Percentiles rank a stretch among this genome's conserved stretches.
Evolutionary conservation across 2,797 vertebrate genomes (phyloP).

Genomic region (Ctenosaura bakeri): DNA sequence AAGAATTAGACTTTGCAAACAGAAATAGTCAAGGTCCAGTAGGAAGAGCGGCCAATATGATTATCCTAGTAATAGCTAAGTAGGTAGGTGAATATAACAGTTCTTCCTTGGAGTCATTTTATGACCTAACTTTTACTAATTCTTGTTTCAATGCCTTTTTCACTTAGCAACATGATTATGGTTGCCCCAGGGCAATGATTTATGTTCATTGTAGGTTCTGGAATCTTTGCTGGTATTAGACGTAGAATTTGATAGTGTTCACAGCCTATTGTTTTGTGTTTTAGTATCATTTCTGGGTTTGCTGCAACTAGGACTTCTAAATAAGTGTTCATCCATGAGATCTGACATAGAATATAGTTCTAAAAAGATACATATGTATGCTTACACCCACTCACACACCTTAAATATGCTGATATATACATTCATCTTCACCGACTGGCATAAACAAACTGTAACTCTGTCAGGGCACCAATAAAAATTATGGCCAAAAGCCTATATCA

Average conservation of each 20-base stretch:
- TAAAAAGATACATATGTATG: not conserved
- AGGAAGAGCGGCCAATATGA: not conserved
- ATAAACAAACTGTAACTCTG: not conserved
- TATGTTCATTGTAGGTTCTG: not conserved
- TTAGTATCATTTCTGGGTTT: not conserved
- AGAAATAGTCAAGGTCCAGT: constrained; percentile 45
- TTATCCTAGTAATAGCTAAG: not conserved
- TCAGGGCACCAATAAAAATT: not conserved
- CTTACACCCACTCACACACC: not conserved
- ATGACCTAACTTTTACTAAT: not conserved
- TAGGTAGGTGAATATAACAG: not conserved
- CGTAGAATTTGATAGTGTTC: not conserved
- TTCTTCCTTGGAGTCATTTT: not conserved
- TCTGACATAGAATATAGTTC: not conserved
- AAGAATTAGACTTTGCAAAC: constrained; percentile 68
- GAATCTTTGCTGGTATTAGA: not conserved
- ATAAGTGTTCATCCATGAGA: not conserved
- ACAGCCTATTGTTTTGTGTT: not conserved
- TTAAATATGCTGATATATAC: not conserved
- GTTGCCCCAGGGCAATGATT: not conserved
- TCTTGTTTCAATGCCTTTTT: not conserved
- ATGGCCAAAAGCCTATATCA: too few relatives aligned
- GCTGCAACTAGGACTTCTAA: not conserved
- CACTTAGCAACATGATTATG: rapidly evolving
- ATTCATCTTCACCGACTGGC: not conserved